Evolutionary conservation across 2,113 vertebrate species (phyloP).

Genomic region (Gila orcuttii): DNA sequence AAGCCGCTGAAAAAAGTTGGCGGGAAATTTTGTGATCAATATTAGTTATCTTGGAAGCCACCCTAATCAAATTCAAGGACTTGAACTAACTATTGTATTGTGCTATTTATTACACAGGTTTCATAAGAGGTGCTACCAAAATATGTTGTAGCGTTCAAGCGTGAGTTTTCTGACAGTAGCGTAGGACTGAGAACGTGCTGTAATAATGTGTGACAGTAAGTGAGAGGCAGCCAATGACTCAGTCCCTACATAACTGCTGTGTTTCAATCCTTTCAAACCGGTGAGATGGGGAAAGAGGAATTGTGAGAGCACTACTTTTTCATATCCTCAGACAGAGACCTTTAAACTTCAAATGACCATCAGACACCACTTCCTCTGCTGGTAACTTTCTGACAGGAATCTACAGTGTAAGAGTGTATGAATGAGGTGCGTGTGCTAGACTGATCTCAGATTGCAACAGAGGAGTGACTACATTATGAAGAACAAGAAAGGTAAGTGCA

Average conservation of each 20-base stretch:
- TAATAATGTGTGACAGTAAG: slow-evolving; percentile 42
- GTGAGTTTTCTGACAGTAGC: slow-evolving; percentile 36
- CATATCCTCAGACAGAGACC: slow-evolving; percentile 25
- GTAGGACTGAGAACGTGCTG: slow-evolving; percentile 31
- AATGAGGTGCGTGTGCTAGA: slow-evolving; percentile 60
- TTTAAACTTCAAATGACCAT: not conserved
- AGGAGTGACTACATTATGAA: slow-evolving; percentile 60
- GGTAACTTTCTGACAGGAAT: slow-evolving; percentile 16
- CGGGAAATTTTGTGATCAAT: not conserved
- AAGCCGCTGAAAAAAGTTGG: not conserved
- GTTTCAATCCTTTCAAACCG: slow-evolving; percentile 39
- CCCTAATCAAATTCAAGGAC: not conserved
- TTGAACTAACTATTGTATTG: not conserved
- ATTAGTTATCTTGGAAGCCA: not conserved
- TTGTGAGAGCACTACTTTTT: slow-evolving; percentile 31
- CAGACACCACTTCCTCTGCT: slow-evolving; percentile 36
- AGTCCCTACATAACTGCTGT: slow-evolving; percentile 28
- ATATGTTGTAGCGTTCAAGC: slow-evolving; percentile 2
- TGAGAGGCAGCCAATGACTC: slow-evolving; percentile 50
- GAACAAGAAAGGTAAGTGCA: slow-evolving; percentile 72
- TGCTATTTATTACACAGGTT: not conserved
- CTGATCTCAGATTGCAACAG: slow-evolving; percentile 37
- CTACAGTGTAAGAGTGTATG: slow-evolving; percentile 38
- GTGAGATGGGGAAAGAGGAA: slow-evolving; percentile 30
- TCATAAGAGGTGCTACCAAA: not conserved